Percentiles rank a stretch among this genome's conserved stretches.
Conservation (phyloP, 1,140 invertebrate genomes). For the Drosophila mojavensis region DNA sequence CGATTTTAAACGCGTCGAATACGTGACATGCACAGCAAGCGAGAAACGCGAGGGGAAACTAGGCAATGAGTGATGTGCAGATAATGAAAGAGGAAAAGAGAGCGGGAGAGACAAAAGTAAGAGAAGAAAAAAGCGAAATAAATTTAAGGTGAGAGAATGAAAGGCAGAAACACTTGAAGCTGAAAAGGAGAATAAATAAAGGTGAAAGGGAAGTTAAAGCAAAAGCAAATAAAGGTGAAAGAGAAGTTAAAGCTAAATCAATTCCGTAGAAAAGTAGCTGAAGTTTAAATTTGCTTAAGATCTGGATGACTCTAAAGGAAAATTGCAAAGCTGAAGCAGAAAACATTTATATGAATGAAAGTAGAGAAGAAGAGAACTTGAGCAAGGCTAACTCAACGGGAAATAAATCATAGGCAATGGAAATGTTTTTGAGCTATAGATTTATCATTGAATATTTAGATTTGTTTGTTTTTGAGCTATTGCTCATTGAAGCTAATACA, state of each 20-base stretch:
- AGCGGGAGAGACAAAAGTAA: not conserved
- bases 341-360: too few relatives aligned
- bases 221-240: not conserved
- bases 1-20: conserved; percentile 31
- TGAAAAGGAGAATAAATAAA: not conserved
- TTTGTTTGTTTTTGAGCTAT: too few relatives aligned
- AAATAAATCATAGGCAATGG: too few relatives aligned
- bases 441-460: too few relatives aligned
- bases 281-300: too few relatives aligned
- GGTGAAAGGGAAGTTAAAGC: not conserved
- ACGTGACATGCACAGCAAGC: conserved; percentile 25
- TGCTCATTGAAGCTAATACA: too few relatives aligned
- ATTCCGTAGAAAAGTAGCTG: not conserved
- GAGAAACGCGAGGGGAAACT: not conserved
- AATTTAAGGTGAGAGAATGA: not conserved
- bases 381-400: too few relatives aligned
- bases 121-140: not conserved
- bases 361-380: too few relatives aligned
- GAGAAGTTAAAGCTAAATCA: not conserved
- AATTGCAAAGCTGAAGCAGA: not conserved
- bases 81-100: not conserved
- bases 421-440: too few relatives aligned
- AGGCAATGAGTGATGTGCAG: not conserved
- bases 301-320: too few relatives aligned
- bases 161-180: not conserved